These are phyloP conservation scores for Malacoraja senta DNA, from an alignment of 2,797 vertebrate genomes.

Conservation along the genomic window DNA sequence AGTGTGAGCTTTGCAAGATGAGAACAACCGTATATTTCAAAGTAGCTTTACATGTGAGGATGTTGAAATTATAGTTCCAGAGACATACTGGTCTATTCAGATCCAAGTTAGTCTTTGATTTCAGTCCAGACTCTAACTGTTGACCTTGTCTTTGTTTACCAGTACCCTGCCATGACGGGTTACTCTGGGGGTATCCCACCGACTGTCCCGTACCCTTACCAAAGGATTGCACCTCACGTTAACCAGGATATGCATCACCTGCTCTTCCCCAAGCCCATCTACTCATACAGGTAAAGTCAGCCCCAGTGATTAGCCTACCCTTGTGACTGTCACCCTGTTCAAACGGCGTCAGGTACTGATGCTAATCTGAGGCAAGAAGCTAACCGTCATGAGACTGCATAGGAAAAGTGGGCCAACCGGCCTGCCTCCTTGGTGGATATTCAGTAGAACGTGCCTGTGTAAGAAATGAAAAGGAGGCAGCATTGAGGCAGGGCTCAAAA, in stretches of 20 bases:
- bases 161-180: conserved; percentile 63
- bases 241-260: conserved; percentile 63
- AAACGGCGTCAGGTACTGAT: background rate
- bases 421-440: background rate
- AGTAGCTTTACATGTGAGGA: conserved; percentile 34
- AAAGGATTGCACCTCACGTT: conserved; percentile 64
- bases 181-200: conserved; percentile 62
- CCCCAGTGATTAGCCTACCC: background rate
- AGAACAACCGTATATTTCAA: background rate
- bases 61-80: background rate
- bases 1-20: conserved; percentile 41
- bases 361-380: background rate
- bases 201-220: conserved; percentile 68
- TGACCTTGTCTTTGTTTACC: conserved; percentile 43
- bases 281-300: conserved; percentile 84
- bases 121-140: too few species aligned
- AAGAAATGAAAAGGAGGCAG: conserved; percentile 14
- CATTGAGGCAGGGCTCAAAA: too few species aligned
- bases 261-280: conserved; percentile 89
- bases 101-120: conserved; percentile 16
- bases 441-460: background rate
- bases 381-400: background rate
- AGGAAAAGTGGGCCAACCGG: background rate
- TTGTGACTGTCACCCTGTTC: background rate
- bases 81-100: background rate